Conservation (phyloP, 2,888 invertebrate species). For the Scaptomyza flava region DNA sequence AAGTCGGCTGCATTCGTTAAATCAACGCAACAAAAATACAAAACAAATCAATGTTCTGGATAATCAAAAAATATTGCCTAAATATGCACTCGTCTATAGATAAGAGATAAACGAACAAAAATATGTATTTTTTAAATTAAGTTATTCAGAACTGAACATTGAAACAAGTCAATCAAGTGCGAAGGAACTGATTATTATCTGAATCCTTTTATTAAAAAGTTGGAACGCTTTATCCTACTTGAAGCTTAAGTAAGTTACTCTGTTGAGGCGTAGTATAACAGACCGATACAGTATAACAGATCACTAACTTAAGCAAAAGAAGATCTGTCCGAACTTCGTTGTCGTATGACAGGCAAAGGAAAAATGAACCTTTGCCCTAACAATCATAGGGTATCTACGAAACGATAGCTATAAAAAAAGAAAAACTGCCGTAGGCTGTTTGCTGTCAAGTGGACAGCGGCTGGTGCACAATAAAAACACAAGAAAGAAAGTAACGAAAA, state of each 20-base stretch:
- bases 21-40: not conserved
- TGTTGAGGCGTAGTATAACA: not conserved
- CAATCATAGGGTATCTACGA: constrained; percentile 22
- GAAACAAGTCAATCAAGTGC: not conserved
- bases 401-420: not conserved
- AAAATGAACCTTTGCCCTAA: too few species aligned
- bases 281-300: not conserved
- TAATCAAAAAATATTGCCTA: not conserved
- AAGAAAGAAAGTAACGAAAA: constrained; percentile 18
- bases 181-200: not conserved
- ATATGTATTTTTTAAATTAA: not conserved
- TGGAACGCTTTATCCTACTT: not conserved
- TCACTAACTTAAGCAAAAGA: not conserved
- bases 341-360: not conserved
- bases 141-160: not conserved
- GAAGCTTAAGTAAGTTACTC: not conserved
- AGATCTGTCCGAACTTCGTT: not conserved
- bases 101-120: not conserved
- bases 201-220: not conserved
- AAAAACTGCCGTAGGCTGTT: not conserved
- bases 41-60: not conserved
- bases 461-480: constrained; percentile 35
- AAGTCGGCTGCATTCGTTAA: constrained; percentile 1
- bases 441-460: constrained; percentile 72
- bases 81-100: not conserved